phyloP scores from a whole-genome alignment of 2,113 vertebrate species.

The Oophaga pumilio region DNA sequence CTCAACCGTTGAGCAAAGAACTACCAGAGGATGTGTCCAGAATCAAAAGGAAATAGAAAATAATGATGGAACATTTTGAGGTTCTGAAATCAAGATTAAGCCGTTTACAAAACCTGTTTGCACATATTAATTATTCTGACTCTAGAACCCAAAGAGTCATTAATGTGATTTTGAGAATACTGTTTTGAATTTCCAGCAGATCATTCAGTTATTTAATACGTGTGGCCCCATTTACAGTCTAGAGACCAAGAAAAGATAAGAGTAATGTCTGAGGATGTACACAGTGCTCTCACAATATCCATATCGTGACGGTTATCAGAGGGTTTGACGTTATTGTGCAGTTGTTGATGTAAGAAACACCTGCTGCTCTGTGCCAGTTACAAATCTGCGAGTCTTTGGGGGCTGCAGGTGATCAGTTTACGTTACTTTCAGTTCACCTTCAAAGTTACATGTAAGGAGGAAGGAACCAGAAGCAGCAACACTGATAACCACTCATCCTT shows the following conservation, averaged over 20 bases:
- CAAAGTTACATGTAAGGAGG: not conserved
- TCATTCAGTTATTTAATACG: not conserved
- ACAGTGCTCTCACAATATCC: not conserved
- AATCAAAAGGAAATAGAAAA: too few species aligned
- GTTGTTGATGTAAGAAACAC: conserved; percentile 39
- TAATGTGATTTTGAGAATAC: too few species aligned
- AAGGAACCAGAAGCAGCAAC: not conserved
- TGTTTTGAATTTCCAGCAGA: too few species aligned
- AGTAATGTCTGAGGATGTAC: not conserved
- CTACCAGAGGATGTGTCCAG: too few species aligned
- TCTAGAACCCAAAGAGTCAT: too few species aligned
- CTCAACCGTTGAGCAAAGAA: too few species aligned
- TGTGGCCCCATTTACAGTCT: not conserved
- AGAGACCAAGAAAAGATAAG: not conserved
- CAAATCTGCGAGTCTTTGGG: not conserved
- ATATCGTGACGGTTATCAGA: conserved; percentile 22
- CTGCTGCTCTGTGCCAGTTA: conserved; percentile 42
- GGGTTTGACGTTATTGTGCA: conserved; percentile 18
- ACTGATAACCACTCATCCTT: not conserved
- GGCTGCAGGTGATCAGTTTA: conserved; percentile 36
- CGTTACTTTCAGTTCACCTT: conserved; percentile 24
- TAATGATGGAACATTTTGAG: too few species aligned
- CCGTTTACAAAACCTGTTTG: too few species aligned
- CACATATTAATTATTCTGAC: too few species aligned
- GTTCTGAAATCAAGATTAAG: too few species aligned